phyloP scores from a whole-genome alignment of 2,888 invertebrate genomes.

The Cyclophora punctaria region DNA sequence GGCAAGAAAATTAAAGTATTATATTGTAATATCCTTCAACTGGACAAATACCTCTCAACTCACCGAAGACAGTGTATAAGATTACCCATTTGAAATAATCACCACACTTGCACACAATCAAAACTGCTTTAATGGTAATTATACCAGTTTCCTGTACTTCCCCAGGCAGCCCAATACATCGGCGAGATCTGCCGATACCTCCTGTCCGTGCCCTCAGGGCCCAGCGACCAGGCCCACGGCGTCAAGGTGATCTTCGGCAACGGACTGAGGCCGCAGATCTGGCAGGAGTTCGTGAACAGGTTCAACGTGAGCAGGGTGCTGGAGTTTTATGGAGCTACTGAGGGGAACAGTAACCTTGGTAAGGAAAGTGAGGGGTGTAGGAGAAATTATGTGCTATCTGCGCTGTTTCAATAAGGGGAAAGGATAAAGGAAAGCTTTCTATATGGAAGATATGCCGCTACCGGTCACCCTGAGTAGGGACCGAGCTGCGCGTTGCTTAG shows the following conservation, averaged over 20 bases:
- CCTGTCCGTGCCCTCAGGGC: conserved; percentile 79
- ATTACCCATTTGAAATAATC: too few species aligned
- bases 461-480: too few species aligned
- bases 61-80: too few species aligned
- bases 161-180: conserved; percentile 87
- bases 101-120: too few species aligned
- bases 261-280: conserved; percentile 93
- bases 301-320: conserved; percentile 82
- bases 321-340: conserved; percentile 97
- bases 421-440: too few species aligned
- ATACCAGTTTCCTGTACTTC: conserved; percentile 7
- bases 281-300: conserved; percentile 87
- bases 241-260: conserved; percentile 92
- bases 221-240: conserved; percentile 78
- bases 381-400: too few species aligned
- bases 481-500: too few species aligned
- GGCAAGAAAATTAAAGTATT: too few species aligned
- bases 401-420: too few species aligned
- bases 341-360: conserved; percentile 95
- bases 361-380: conserved; percentile 22
- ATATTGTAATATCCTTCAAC: too few species aligned
- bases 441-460: too few species aligned
- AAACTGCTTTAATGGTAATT: background rate
- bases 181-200: conserved; percentile 93
- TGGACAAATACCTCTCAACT: too few species aligned